phyloP scores from a whole-genome alignment of 2,888 invertebrate genomes.

The Drosophila multiciliata region DNA sequence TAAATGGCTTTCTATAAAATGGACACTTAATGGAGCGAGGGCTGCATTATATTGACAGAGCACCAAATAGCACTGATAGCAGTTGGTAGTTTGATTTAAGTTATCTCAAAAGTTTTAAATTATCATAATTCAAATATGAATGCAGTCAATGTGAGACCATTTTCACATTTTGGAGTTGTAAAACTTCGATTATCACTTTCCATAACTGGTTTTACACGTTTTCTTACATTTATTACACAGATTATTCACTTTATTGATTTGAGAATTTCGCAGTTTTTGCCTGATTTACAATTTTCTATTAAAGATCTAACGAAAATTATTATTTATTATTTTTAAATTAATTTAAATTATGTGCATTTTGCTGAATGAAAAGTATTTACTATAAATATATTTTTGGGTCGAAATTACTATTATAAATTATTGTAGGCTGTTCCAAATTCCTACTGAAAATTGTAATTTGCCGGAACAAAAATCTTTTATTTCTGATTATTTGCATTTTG shows the following conservation, averaged over 20 bases:
- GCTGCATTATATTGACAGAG: conserved; percentile 18
- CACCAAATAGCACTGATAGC: background rate
- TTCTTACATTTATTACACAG: background rate
- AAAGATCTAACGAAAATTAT: background rate
- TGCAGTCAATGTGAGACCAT: background rate
- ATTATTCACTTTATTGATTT: background rate
- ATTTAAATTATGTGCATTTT: no score
- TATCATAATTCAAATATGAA: background rate
- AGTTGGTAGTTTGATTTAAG: background rate
- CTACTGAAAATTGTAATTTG: background rate
- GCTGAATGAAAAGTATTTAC: no score
- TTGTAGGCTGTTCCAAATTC: background rate
- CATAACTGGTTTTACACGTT: background rate
- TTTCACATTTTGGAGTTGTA: background rate
- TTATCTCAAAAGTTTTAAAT: background rate
- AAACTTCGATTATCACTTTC: background rate
- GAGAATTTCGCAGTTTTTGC: background rate
- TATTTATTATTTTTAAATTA: no score
- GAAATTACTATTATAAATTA: background rate
- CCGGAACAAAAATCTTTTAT: background rate
- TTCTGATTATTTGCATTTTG: background rate
- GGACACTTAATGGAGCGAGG: conserved; percentile 60
- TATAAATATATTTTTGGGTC: background rate
- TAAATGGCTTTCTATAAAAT: conserved; percentile 59
- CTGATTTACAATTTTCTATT: background rate